These are phyloP conservation scores for Brachionus asplanchnoidis DNA, from an alignment of 1,140 invertebrate species.

Conservation along the genomic window DNA sequence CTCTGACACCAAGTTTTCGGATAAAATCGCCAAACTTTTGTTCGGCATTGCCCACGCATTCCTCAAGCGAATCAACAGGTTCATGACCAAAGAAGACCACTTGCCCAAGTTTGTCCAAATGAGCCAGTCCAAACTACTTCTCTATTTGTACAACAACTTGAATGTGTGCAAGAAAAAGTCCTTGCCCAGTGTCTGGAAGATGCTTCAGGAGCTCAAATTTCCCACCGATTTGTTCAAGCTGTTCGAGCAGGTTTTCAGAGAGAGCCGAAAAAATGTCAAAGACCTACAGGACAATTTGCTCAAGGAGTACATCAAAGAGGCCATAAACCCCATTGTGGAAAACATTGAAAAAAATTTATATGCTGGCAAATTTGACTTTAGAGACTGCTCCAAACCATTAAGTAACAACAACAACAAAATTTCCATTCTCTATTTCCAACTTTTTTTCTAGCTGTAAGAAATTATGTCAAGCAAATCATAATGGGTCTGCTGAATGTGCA, in stretches of 20 bases:
- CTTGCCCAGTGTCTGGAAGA: conserved; percentile 5
- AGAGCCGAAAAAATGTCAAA: conserved; percentile 36
- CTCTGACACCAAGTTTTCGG: background rate
- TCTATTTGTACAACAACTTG: conserved; percentile 38
- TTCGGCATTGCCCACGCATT: conserved; percentile 18
- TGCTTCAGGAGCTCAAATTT: background rate
- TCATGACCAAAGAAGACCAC: conserved; percentile 9
- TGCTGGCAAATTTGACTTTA: conserved; percentile 18
- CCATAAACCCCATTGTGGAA: background rate
- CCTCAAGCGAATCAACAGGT: background rate
- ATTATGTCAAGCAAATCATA: conserved; percentile 25
- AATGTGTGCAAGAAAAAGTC: background rate
- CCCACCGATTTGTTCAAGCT: background rate
- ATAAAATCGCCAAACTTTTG: background rate
- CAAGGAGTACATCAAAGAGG: background rate
- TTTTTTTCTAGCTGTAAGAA: conserved; percentile 8
- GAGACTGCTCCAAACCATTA: conserved; percentile 8
- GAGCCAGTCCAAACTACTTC: background rate
- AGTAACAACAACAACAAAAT: background rate
- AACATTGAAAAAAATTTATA: conserved; percentile 30
- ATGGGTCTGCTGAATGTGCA: conserved; percentile 20
- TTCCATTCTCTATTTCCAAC: background rate
- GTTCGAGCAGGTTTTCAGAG: background rate
- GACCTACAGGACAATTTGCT: background rate
- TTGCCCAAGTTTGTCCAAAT: conserved; percentile 28